phyloP scores from a whole-genome alignment of 2,888 invertebrate species.

The Yponomeuta malinellus region DNA sequence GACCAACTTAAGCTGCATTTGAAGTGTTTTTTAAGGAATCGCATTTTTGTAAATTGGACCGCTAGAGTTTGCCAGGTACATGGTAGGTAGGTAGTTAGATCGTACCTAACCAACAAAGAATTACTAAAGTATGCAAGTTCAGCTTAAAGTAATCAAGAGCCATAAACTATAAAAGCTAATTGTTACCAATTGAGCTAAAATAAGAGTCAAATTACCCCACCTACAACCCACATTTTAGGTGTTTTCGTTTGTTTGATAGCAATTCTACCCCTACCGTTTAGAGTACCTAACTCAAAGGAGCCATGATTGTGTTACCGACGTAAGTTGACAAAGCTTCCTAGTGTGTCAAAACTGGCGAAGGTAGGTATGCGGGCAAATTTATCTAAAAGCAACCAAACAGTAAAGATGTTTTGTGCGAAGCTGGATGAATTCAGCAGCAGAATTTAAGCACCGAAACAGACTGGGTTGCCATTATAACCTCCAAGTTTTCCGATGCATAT shows the following conservation, averaged over 20 bases:
- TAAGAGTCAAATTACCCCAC: neutral
- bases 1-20: too few relatives aligned
- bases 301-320: neutral
- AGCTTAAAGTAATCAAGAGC: too few relatives aligned
- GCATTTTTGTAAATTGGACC: too few relatives aligned
- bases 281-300: neutral
- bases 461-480: slow-evolving; percentile 11
- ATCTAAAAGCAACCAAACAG: slow-evolving; percentile 1
- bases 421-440: neutral
- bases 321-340: slow-evolving; percentile 2
- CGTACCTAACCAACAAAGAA: too few relatives aligned
- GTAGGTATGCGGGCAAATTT: slow-evolving; percentile 13
- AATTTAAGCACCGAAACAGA: slow-evolving; percentile 8
- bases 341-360: slow-evolving; percentile 5
- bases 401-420: neutral
- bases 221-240: neutral
- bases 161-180: too few relatives aligned
- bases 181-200: too few relatives aligned
- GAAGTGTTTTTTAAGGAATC: too few relatives aligned
- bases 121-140: too few relatives aligned
- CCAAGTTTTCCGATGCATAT: slow-evolving; percentile 11
- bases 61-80: too few relatives aligned
- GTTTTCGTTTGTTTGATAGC: neutral
- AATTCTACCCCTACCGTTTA: neutral
- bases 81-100: too few relatives aligned